phyloP scores from a whole-genome alignment of 1,140 invertebrate genomes.

The Drosophila fuyamai region DNA sequence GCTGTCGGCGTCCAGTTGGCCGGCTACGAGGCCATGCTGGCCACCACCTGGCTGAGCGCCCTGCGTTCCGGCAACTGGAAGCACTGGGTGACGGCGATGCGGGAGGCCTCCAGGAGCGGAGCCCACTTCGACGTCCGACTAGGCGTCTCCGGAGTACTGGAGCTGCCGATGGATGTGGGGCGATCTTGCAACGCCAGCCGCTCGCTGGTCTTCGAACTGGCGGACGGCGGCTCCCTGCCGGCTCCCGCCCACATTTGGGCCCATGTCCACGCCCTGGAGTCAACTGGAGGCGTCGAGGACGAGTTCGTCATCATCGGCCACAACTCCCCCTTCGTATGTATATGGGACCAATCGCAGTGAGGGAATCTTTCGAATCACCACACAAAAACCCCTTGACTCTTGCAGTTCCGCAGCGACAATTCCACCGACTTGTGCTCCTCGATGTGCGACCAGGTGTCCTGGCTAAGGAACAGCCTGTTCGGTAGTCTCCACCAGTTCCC shows the following conservation, averaged over 20 bases:
- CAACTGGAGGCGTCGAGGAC: background rate
- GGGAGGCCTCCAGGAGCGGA: slow-evolving; percentile 1
- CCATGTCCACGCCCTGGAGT: slow-evolving; percentile 28
- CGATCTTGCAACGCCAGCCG: slow-evolving; percentile 33
- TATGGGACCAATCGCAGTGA: too few relatives aligned
- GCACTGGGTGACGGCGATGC: slow-evolving; percentile 35
- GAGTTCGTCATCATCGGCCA: slow-evolving; percentile 54
- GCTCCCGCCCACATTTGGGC: slow-evolving; percentile 59
- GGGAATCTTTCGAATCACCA: too few relatives aligned
- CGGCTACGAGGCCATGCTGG: slow-evolving; percentile 27
- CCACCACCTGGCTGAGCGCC: slow-evolving; percentile 35
- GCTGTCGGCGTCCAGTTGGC: background rate
- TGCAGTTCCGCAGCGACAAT: slow-evolving; percentile 15
- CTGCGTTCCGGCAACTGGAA: slow-evolving; percentile 55
- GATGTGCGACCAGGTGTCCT: slow-evolving; percentile 53
- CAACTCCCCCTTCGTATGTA: slow-evolving; percentile 53
- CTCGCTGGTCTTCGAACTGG: slow-evolving; percentile 3
- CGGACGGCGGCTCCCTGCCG: background rate
- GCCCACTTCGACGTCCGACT: slow-evolving; percentile 39
- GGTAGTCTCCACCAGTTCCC: slow-evolving; percentile 26
- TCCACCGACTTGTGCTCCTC: slow-evolving; percentile 22
- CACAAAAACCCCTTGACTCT: too few relatives aligned
- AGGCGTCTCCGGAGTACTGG: slow-evolving; percentile 37
- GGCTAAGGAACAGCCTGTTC: slow-evolving; percentile 46
- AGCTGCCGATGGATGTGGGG: slow-evolving; percentile 2